Percentiles rank a stretch among this genome's conserved stretches.
phyloP scores from a whole-genome alignment of 2,113 vertebrate species.

The Talpa occidentalis region DNA sequence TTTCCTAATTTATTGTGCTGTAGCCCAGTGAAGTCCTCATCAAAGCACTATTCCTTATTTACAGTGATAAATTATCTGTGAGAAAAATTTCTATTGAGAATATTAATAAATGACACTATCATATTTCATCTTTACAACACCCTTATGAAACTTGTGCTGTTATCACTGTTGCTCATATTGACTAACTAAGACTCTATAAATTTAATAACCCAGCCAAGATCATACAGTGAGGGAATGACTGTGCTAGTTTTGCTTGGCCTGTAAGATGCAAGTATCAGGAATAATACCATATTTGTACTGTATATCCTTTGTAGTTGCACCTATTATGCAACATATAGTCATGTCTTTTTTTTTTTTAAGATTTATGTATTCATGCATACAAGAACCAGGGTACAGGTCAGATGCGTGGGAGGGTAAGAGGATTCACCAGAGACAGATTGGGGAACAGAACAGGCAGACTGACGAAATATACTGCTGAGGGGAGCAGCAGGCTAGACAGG shows the following conservation, averaged over 20 bases:
- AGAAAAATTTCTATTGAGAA: background rate
- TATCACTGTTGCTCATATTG: background rate
- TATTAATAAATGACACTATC: background rate
- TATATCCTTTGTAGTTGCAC: background rate
- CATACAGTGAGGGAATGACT: background rate
- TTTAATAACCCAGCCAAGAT: background rate
- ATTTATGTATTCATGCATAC: too few relatives aligned
- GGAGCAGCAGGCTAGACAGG: too few relatives aligned
- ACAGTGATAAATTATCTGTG: background rate
- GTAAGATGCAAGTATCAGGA: background rate
- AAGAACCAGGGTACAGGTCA: too few relatives aligned
- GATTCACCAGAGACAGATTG: too few relatives aligned
- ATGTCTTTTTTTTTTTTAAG: too few relatives aligned
- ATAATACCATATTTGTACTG: background rate
- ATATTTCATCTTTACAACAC: background rate
- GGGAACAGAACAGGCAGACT: too few relatives aligned
- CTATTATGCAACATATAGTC: background rate
- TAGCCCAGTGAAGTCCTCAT: background rate
- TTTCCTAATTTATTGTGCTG: slow-evolving; percentile 10
- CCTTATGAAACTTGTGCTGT: background rate
- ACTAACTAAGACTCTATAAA: background rate
- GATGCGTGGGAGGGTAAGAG: too few relatives aligned
- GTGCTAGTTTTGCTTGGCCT: background rate
- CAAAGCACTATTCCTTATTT: background rate
- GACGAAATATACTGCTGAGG: too few relatives aligned